Evolutionary conservation across 2,797 vertebrate species (phyloP), one percentile per base, ranked within the genome.

Genomic region (Momotus momota): DNA sequence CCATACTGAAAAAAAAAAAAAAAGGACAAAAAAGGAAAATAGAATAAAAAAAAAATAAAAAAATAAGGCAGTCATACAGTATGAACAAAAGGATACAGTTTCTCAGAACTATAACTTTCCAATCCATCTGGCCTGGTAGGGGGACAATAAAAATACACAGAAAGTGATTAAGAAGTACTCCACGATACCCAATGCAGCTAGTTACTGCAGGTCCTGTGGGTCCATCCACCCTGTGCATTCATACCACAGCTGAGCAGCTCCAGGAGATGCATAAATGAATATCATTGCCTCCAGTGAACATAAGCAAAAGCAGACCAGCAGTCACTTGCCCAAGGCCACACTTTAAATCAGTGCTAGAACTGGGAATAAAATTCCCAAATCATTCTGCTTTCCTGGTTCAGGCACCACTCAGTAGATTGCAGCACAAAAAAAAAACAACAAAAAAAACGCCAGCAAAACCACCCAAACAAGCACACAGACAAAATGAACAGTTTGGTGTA

Each of bases 41-140:
- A 18, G 27, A n/a, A 19, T 16, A 14, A 27, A 23, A 17, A 16
- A 15, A 15, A 21, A 5, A 22, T 49, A 16, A 14, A 26, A 12
- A 22, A 2, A 3, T 9, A 22, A 14, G 14, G 10, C 35, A 81
- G 79, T 61, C 46, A 57, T 62, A 83, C n/a, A 91, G 51, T 96
- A 88, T 79, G 57, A 97, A 91, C 86, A 93, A 93, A 96, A 89
- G 97, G 96, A 95, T 93, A 84, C 88, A 64, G 71, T 95, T 97
- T 97, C 97, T 94, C 84, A 96, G 96, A 98, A 97, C 96, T 96
- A 92, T 95, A 97, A 97, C 97, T 94, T 86, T 78, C 71, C 93
- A 94, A 80, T 96, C 70, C 93, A 89, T 91, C 93, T 83, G 73
- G 89, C 88, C 93, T 55, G 70, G 58, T 80, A 93, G 71, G 52